Base-by-base conservation (phyloP, 2,113 vertebrate genomes). In the Aspidoscelis tigris region DNA sequence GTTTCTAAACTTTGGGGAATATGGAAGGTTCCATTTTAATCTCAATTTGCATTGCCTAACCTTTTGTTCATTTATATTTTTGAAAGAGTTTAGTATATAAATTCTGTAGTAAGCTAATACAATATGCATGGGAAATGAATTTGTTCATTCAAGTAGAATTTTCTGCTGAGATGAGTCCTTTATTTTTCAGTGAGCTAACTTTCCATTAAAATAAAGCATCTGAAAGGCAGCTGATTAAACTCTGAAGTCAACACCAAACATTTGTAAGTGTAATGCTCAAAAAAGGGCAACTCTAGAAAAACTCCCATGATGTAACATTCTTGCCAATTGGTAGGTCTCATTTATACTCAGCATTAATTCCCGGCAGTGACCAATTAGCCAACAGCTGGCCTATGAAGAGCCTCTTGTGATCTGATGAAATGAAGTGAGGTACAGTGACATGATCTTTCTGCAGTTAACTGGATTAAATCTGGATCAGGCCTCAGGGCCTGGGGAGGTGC, bases 121-220 rank as follows among this genome's bases (percentile, higher is more conserved):
- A 14, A 61, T 89, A 90, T 88, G 72, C 83, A 91, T 84, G 41
- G 88, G 88, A 92, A 95, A 94, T 81, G 77, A 92, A 88, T 91
- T 90, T 88, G 77, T 90, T 94, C 90, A 88, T 92, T 95, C 88
- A 93, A 86, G 47, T 92, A 94, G 90, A 89, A 85, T 87, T 94
- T 94, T 93, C 83, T 90, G 82, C 83, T 91, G 87, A 93, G 82
- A 85, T 90, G 73, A 93, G 68, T 41, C 68, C 69, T 88, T 93
- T 92, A 86, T 91, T 87, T 95, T 88, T 90, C 77, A 87, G 82
- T 84, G 66, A 86, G 50, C 88, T 90, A 89, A 92, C 80, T 82
- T 86, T 92, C 86, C 53, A 84, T 75, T 92, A 82, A 84, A 89
- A 93, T 86, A 90, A 93, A 91, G 76, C 64, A 88, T 84, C 78